Conservation (phyloP, 2,797 vertebrate species). For the Lagodon rhomboides region DNA sequence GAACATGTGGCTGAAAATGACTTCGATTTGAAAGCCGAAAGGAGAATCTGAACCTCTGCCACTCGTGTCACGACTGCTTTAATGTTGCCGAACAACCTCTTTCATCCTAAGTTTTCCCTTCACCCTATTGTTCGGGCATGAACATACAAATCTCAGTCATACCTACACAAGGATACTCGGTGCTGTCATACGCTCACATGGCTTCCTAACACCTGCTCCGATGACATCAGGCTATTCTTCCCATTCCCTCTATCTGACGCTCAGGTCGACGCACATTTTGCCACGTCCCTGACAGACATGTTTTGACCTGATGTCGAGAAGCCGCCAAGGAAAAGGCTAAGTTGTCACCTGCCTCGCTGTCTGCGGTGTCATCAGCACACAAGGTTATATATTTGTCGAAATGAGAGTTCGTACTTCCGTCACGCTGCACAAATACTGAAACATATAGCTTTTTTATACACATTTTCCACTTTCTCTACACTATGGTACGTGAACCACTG, state of each 20-base stretch:
- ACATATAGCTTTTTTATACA: too few relatives aligned
- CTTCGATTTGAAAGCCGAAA: constrained; percentile 19
- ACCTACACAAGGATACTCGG: not conserved
- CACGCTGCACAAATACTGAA: too few relatives aligned
- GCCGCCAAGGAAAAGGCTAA: too few relatives aligned
- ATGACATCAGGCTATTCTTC: not conserved
- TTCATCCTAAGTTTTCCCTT: not conserved
- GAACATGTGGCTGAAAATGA: not conserved
- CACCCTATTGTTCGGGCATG: too few relatives aligned
- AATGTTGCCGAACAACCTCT: not conserved
- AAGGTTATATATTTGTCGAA: too few relatives aligned
- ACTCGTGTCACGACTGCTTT: not conserved
- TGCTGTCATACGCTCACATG: not conserved
- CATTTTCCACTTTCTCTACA: too few relatives aligned
- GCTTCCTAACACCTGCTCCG: not conserved
- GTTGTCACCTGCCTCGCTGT: too few relatives aligned
- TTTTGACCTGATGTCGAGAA: not conserved
- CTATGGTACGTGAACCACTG: too few relatives aligned
- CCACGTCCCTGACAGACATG: not conserved
- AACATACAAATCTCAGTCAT: not conserved
- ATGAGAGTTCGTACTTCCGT: too few relatives aligned
- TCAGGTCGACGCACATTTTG: not conserved
- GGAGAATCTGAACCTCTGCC: not conserved
- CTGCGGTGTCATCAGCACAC: too few relatives aligned
- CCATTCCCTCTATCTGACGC: not conserved